These are phyloP conservation scores for Acanthochromis polyacanthus DNA, from an alignment of 2,113 vertebrate genomes.

Conservation along the genomic window DNA sequence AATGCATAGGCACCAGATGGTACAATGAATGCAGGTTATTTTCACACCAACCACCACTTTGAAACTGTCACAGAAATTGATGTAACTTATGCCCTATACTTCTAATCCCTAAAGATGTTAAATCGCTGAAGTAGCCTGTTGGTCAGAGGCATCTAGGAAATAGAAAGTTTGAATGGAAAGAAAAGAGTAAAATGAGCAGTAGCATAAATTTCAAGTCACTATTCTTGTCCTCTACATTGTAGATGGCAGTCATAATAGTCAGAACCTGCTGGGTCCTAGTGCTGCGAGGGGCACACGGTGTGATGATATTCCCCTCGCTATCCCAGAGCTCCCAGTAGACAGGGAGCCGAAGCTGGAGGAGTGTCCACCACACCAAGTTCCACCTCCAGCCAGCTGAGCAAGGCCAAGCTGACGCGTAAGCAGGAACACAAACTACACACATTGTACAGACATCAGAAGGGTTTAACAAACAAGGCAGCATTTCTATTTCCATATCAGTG, in stretches of 20 bases:
- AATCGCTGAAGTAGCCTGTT: no score
- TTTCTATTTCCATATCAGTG: no score
- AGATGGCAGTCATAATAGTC: slow-evolving; percentile 73
- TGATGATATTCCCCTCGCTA: slow-evolving; percentile 87
- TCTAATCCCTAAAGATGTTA: no score
- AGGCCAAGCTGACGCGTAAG: slow-evolving; percentile 84
- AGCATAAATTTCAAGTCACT: background rate
- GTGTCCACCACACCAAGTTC: slow-evolving; percentile 80
- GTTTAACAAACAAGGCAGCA: no score
- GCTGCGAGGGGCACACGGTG: slow-evolving; percentile 76
- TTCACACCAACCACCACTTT: no score
- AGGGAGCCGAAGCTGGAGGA: slow-evolving; percentile 88
- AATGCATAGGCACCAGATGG: no score
- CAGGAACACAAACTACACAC: background rate
- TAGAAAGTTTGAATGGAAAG: no score
- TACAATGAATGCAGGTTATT: no score
- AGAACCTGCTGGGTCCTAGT: slow-evolving; percentile 71
- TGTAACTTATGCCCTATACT: no score
- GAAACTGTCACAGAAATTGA: no score
- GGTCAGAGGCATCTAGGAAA: no score
- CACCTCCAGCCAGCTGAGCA: slow-evolving; percentile 78
- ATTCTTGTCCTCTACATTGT: slow-evolving; percentile 9
- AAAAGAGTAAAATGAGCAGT: no score
- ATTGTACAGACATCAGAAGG: background rate
- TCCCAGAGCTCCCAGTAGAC: slow-evolving; percentile 89